These are phyloP conservation scores for Gortyna flavago DNA, from an alignment of 2,888 invertebrate genomes.

Conservation along the genomic window DNA sequence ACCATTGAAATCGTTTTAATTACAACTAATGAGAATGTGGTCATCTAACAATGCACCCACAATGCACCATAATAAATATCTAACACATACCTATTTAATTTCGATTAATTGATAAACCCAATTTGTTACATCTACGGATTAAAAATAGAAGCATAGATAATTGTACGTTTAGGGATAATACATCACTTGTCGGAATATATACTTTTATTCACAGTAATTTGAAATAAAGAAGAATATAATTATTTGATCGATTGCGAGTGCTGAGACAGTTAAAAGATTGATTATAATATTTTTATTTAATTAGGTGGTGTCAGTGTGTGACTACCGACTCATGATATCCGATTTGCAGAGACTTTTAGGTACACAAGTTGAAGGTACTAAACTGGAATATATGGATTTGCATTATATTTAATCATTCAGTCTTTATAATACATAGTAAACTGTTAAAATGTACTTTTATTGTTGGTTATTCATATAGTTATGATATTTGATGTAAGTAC, in stretches of 20 bases:
- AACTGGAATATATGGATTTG: slow-evolving; percentile 58
- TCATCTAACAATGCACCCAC: slow-evolving; percentile 22
- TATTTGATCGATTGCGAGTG: slow-evolving; percentile 4
- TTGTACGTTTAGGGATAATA: not conserved
- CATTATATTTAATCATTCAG: slow-evolving; percentile 73
- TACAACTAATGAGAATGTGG: slow-evolving; percentile 23
- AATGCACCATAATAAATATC: slow-evolving; percentile 40
- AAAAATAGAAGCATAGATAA: not conserved
- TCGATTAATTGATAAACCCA: not conserved
- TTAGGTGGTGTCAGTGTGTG: not conserved
- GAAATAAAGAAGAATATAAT: slow-evolving; percentile 1
- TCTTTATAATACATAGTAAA: slow-evolving; percentile 77
- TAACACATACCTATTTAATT: slow-evolving; percentile 23
- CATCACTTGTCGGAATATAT: not conserved
- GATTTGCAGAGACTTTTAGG: slow-evolving; percentile 13
- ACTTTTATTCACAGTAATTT: slow-evolving; percentile 1
- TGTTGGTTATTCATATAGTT: slow-evolving; percentile 74
- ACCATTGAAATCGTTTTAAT: slow-evolving; percentile 28
- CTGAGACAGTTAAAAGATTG: not conserved
- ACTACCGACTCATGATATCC: slow-evolving; percentile 5
- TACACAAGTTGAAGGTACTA: slow-evolving; percentile 52
- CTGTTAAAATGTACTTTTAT: slow-evolving; percentile 74
- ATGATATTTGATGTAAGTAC: slow-evolving; percentile 69
- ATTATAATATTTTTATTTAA: slow-evolving; percentile 6
- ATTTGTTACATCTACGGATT: slow-evolving; percentile 12